phyloP scores from a whole-genome alignment of 2,888 invertebrate genomes.

The Drosophila hamatofila region DNA sequence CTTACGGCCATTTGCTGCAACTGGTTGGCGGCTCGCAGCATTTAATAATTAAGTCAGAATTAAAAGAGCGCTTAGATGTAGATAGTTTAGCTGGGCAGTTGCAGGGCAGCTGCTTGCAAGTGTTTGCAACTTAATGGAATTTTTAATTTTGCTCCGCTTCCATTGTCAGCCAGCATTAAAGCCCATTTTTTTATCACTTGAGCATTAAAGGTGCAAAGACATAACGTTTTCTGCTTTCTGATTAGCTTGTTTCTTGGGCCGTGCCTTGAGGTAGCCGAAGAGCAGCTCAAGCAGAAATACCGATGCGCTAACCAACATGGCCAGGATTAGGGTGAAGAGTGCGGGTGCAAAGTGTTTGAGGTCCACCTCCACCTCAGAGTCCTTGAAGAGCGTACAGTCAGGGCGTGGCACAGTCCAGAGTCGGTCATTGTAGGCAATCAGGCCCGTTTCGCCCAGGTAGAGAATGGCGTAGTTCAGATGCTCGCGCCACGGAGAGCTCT shows the following conservation, averaged over 20 bases:
- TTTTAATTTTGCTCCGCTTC: conserved; percentile 58
- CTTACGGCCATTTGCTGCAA: conserved; percentile 30
- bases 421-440: conserved; percentile 74
- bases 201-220: conserved; percentile 58
- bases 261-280: conserved; percentile 19
- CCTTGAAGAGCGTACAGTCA: conserved; percentile 73
- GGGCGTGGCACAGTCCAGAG: conserved; percentile 73
- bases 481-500: conserved; percentile 77
- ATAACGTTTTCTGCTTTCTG: background rate
- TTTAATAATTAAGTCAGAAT: conserved; percentile 65
- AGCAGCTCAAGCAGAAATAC: conserved; percentile 68
- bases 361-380: conserved; percentile 78
- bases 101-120: conserved; percentile 30
- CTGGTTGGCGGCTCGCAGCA: conserved; percentile 1
- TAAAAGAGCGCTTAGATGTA: conserved; percentile 45
- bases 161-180: conserved; percentile 49
- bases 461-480: conserved; percentile 72
- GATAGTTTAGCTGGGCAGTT: conserved; percentile 33
- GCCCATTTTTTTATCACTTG: conserved; percentile 49
- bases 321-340: conserved; percentile 67
- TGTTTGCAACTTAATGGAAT: conserved; percentile 77
- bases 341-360: conserved; percentile 82
- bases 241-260: conserved; percentile 4
- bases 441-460: conserved; percentile 68
- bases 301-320: conserved; percentile 65